phyloP scores from a whole-genome alignment of 2,113 vertebrate species.

The Chunga burmeisteri region DNA sequence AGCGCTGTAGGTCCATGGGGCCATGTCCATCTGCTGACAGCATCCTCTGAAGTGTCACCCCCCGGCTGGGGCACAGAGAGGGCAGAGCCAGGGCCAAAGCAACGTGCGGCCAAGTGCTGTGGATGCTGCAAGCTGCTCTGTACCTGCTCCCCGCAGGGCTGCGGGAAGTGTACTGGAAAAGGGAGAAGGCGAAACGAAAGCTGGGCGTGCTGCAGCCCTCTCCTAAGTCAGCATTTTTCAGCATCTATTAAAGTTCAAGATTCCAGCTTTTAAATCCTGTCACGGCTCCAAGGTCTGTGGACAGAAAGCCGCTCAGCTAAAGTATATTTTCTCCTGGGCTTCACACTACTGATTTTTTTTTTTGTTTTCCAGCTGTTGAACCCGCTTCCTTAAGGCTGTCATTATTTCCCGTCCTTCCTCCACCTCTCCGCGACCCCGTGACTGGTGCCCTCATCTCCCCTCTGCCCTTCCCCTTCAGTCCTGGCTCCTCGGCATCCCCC shows the following conservation, averaged over 20 bases:
- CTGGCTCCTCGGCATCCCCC: background rate
- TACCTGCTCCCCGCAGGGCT: background rate
- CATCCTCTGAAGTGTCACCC: background rate
- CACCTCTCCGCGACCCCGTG: fast-evolving
- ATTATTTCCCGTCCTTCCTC: background rate
- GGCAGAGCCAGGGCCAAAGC: background rate
- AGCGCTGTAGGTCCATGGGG: background rate
- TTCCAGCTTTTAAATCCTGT: background rate
- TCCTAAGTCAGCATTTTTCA: conserved; percentile 39
- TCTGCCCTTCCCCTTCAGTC: background rate
- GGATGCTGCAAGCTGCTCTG: background rate
- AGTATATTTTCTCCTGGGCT: conserved; percentile 15
- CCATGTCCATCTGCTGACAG: background rate
- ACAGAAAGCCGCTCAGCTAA: background rate
- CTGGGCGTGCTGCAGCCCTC: background rate
- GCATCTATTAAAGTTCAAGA: background rate
- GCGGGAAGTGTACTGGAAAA: background rate
- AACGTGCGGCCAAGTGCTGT: fast-evolving
- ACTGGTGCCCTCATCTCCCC: background rate
- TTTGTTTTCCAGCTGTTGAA: conserved; percentile 12
- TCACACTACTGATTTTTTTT: background rate
- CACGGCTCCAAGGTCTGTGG: background rate
- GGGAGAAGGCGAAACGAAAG: background rate
- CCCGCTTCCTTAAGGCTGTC: background rate
- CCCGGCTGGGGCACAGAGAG: fast-evolving